Evolutionary conservation across 2,888 invertebrate genomes (phyloP).

Genomic region (Mythimna ferrago): DNA sequence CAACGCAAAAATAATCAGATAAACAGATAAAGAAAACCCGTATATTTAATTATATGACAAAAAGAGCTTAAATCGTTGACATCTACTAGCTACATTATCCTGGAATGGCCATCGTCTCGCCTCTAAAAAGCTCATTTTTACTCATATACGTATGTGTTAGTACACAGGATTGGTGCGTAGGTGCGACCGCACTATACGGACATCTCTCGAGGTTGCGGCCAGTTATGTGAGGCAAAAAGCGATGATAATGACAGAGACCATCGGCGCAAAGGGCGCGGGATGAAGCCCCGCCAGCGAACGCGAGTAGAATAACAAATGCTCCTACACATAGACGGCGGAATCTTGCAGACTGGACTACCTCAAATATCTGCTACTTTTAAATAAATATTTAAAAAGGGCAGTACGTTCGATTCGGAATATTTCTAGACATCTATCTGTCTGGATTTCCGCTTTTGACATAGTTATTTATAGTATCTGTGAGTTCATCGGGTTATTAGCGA

Average conservation of each 20-base stretch:
- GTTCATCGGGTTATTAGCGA: conserved; percentile 19
- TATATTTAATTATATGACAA: conserved; percentile 37
- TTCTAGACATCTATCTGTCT: conserved; percentile 33
- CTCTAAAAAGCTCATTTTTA: conserved; percentile 63
- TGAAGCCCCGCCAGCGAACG: conserved; percentile 79
- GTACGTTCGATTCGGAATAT: conserved; percentile 24
- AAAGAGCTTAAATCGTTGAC: conserved; percentile 26
- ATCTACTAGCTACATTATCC: conserved; percentile 45
- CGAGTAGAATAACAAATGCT: conserved; percentile 83
- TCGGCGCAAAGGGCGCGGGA: conserved; percentile 86
- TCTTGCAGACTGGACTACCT: conserved; percentile 67
- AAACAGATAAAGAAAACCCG: conserved; percentile 25
- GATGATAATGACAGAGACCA: conserved; percentile 89
- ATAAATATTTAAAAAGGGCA: conserved; percentile 35
- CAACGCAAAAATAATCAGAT: background rate
- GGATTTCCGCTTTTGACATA: conserved; percentile 16
- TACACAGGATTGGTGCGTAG: conserved; percentile 72
- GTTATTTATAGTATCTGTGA: conserved; percentile 32
- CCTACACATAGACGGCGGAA: conserved; percentile 64
- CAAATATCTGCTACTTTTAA: conserved; percentile 35
- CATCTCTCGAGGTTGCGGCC: conserved; percentile 79
- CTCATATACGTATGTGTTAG: conserved; percentile 59
- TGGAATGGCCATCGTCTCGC: conserved; percentile 35
- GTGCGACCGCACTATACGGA: conserved; percentile 72
- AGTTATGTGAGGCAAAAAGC: conserved; percentile 88